Conservation (phyloP, 2,888 invertebrate genomes). For the Oeneis ivallda region DNA sequence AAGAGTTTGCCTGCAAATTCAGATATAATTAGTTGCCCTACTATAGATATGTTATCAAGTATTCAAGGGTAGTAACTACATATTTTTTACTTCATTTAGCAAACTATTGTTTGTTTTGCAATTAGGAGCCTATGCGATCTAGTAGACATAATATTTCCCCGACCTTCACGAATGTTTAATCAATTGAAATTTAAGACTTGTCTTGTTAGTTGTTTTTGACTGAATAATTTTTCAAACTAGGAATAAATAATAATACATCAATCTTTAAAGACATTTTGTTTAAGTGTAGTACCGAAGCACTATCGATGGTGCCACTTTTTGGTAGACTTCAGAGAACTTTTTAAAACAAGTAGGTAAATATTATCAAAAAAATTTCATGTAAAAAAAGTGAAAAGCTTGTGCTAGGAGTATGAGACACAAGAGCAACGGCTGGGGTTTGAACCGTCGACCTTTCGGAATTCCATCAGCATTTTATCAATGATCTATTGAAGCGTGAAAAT, state of each 20-base stretch:
- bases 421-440: no score
- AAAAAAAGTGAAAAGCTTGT: no score
- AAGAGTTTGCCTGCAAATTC: not conserved
- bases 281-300: not conserved
- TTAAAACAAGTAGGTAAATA: no score
- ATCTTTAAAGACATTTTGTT: not conserved
- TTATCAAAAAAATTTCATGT: not conserved
- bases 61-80: not conserved
- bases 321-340: not conserved
- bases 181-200: not conserved
- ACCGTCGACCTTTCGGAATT: no score
- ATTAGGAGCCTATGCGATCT: no score
- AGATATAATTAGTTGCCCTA: constrained; percentile 8
- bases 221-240: not conserved
- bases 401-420: no score
- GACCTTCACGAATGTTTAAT: no score
- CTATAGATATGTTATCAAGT: constrained; percentile 4
- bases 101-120: no score
- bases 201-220: not conserved
- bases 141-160: no score
- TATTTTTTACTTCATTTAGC: not conserved
- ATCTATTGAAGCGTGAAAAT: not conserved
- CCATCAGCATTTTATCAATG: no score
- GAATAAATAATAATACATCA: not conserved
- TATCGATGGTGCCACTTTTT: not conserved